Evolutionary conservation across 1,140 invertebrate species (phyloP).

Genomic region (Arion vulgaris): DNA sequence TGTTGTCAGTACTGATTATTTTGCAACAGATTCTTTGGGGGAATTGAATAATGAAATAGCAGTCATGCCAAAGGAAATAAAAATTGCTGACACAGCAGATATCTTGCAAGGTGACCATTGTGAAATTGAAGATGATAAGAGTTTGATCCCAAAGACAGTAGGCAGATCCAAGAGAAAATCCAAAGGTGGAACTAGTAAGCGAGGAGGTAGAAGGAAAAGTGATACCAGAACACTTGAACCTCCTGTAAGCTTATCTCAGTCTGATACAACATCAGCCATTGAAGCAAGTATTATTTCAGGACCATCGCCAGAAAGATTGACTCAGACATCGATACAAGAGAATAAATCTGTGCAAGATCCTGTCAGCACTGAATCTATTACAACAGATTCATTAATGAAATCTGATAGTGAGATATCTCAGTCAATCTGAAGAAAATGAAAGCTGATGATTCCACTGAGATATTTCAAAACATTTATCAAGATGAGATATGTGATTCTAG

Average conservation of each 20-base stretch:
- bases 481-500: neutral
- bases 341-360: neutral
- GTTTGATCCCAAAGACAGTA: neutral
- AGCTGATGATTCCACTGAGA: too few species aligned
- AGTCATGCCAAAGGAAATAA: neutral
- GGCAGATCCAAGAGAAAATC: neutral
- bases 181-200: neutral
- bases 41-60: neutral
- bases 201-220: neutral
- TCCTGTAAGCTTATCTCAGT: neutral
- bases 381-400: neutral
- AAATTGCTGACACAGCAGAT: neutral
- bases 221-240: neutral
- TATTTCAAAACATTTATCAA: neutral
- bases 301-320: neutral
- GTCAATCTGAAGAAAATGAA: too few species aligned
- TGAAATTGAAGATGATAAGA: neutral
- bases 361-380: slow-evolving; percentile 12
- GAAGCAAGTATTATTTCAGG: neutral
- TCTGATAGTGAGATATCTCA: neutral
- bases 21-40: neutral
- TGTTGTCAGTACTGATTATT: neutral
- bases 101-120: neutral
- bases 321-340: neutral
- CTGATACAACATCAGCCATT: neutral